A percentile compares a stretch with the other conserved stretches of the same genome.
These are phyloP conservation scores for Petrocephalus microphthalmus DNA, from an alignment of 2,113 vertebrate genomes.

Conservation along the genomic window DNA sequence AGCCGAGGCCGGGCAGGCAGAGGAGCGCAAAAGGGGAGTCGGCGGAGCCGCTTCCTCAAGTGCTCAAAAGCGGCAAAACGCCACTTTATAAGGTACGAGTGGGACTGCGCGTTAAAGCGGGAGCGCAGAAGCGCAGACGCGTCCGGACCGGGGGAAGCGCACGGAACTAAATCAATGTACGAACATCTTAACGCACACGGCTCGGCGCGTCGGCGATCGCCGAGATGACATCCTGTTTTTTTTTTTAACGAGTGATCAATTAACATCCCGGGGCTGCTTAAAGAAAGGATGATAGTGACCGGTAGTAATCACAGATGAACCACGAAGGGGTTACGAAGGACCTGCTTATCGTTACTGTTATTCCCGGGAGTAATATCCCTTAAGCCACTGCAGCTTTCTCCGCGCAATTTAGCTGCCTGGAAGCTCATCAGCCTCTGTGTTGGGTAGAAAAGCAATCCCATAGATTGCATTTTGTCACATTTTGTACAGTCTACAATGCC, in stretches of 20 bases:
- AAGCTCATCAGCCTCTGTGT: neutral
- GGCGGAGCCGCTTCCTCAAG: neutral
- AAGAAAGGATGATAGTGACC: neutral
- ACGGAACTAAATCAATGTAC: neutral
- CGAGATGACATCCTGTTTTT: neutral
- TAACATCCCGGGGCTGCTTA: neutral
- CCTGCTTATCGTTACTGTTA: neutral
- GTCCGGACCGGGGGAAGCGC: neutral
- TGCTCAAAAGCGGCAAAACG: neutral
- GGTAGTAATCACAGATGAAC: neutral
- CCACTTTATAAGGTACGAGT: neutral
- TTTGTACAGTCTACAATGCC: neutral
- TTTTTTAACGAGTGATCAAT: neutral
- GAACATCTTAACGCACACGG: neutral
- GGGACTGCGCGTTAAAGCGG: neutral
- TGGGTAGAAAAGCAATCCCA: constrained; percentile 1
- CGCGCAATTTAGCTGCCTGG: neutral
- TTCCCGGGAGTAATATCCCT: neutral
- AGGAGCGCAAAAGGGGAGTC: neutral
- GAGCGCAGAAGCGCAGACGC: neutral
- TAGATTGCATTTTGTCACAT: neutral
- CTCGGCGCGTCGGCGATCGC: neutral
- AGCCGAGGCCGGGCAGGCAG: neutral
- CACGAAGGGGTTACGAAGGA: constrained; percentile 9
- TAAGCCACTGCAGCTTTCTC: neutral